A percentile compares a stretch with the other conserved stretches of the same genome.
Conservation (phyloP, 2,888 invertebrate species). For the Phasia obesa region DNA sequence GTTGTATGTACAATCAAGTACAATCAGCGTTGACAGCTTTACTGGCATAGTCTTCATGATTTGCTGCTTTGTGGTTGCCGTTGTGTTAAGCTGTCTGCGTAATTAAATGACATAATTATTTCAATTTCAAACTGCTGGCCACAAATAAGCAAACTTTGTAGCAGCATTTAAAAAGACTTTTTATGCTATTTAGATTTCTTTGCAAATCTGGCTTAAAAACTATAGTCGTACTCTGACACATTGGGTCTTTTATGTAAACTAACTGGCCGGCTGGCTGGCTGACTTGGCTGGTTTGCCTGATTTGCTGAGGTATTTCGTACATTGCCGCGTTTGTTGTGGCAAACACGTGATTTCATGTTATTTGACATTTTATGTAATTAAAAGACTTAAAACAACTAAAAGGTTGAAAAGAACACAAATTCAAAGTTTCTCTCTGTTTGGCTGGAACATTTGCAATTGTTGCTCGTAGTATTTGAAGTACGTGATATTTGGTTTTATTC, state of each 20-base stretch:
- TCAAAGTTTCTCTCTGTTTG: constrained; percentile 19
- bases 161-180: constrained; percentile 16
- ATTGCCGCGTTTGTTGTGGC: constrained; percentile 44
- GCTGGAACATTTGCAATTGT: constrained; percentile 57
- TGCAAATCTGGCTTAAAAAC: constrained; percentile 37
- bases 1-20: constrained; percentile 25
- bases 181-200: constrained; percentile 41
- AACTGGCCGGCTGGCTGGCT: background rate
- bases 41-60: constrained; percentile 44
- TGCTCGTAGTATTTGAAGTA: constrained; percentile 39
- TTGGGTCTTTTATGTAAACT: constrained; percentile 1
- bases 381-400: constrained; percentile 59
- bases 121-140: constrained; percentile 75
- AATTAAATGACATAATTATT: constrained; percentile 82
- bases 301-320: constrained; percentile 45
- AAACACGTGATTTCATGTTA: constrained; percentile 71
- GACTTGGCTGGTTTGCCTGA: constrained; percentile 16
- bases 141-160: constrained; percentile 45
- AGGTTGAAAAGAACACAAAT: constrained; percentile 57
- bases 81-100: constrained; percentile 77
- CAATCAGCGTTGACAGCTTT: constrained; percentile 66
- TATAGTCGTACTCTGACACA: constrained; percentile 23
- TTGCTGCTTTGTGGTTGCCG: constrained; percentile 52
- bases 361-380: constrained; percentile 70
- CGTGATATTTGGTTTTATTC: constrained; percentile 62